phyloP scores from a whole-genome alignment of 1,140 invertebrate species.

The Dermatophagoides farinae region DNA sequence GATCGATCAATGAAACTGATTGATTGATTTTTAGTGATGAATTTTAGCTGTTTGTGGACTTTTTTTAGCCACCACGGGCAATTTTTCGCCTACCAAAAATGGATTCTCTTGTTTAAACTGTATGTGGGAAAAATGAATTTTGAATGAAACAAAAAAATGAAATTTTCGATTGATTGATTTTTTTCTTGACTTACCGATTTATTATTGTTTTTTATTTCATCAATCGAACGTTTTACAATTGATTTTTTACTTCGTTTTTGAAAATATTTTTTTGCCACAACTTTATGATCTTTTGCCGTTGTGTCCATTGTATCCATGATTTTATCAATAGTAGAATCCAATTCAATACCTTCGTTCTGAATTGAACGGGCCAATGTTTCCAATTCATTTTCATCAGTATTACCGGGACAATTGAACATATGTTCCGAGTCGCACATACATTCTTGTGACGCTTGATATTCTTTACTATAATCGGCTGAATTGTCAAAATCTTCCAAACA shows the following conservation, averaged over 20 bases:
- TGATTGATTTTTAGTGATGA: not conserved
- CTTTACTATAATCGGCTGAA: slow-evolving; percentile 77
- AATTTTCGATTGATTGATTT: not conserved
- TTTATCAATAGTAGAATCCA: slow-evolving; percentile 21
- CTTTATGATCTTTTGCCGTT: slow-evolving; percentile 34
- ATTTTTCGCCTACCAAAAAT: slow-evolving; percentile 25
- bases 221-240: not conserved
- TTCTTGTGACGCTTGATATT: slow-evolving; percentile 76
- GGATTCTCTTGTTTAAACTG: slow-evolving; percentile 22
- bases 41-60: slow-evolving; percentile 16
- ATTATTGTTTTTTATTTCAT: not conserved
- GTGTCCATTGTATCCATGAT: slow-evolving; percentile 21
- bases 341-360: slow-evolving; percentile 20
- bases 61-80: slow-evolving; percentile 29
- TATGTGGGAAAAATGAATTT: not conserved
- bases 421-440: slow-evolving; percentile 97
- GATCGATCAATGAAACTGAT: no score
- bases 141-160: not conserved
- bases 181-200: not conserved
- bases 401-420: slow-evolving; percentile 72
- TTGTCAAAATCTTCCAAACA: slow-evolving; percentile 85
- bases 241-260: slow-evolving; percentile 28
- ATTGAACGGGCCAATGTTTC: slow-evolving; percentile 27
- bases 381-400: slow-evolving; percentile 25
- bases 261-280: slow-evolving; percentile 59